phyloP scores from a whole-genome alignment of 2,797 vertebrate species.

The Chelidonichthys spinosus region DNA sequence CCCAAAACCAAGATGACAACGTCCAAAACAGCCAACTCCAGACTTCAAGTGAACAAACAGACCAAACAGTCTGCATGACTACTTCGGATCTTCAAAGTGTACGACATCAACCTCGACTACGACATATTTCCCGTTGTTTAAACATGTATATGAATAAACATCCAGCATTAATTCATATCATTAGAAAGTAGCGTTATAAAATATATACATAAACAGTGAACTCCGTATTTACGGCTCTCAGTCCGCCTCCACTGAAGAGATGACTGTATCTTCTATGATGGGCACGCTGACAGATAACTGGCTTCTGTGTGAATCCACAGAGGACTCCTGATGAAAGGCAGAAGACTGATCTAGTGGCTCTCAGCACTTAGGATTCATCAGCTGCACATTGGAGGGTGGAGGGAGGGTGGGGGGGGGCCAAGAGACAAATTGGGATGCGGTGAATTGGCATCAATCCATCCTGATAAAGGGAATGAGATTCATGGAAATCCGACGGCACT shows the following conservation, averaged over 20 bases:
- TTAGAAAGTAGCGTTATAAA: neutral
- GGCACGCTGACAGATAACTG: conserved; percentile 25
- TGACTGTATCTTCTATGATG: conserved; percentile 31
- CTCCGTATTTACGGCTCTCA: conserved; percentile 21
- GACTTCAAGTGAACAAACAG: too few species aligned
- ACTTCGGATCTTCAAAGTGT: too few species aligned
- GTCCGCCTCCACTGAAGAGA: neutral
- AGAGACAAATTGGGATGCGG: conserved; percentile 50
- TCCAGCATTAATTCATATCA: too few species aligned
- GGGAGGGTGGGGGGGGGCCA: conserved; percentile 21
- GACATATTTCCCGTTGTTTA: neutral
- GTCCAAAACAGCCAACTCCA: too few species aligned
- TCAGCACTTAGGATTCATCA: conserved; percentile 46
- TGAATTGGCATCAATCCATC: conserved; percentile 52
- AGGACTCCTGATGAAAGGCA: conserved; percentile 40
- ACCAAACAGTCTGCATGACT: too few species aligned
- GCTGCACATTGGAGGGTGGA: conserved; percentile 32
- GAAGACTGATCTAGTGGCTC: conserved; percentile 23
- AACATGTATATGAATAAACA: too few species aligned
- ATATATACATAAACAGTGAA: neutral
- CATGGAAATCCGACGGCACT: conserved; percentile 48
- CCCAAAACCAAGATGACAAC: too few species aligned
- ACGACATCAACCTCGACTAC: neutral
- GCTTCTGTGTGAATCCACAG: conserved; percentile 28
- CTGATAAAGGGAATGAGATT: conserved; percentile 71